These are phyloP conservation scores for Equus przewalskii DNA, from an alignment of 2,113 vertebrate species.

Conservation along the genomic window DNA sequence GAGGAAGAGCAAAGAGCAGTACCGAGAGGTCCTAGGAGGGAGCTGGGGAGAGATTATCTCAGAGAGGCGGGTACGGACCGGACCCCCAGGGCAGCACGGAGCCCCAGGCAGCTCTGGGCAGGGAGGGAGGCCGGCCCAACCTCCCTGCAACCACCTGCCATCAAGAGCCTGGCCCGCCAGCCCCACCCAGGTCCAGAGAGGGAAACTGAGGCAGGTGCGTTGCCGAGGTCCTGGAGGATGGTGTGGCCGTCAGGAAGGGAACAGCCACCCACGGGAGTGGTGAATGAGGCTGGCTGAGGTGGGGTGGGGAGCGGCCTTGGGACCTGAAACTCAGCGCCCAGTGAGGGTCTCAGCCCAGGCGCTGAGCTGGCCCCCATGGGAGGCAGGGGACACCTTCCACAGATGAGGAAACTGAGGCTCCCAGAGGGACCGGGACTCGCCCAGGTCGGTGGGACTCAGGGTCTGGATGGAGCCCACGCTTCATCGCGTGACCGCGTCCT, in stretches of 20 bases:
- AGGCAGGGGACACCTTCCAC: background rate
- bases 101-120: background rate
- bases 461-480: background rate
- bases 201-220: background rate
- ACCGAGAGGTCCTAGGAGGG: background rate
- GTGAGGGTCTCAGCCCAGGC: background rate
- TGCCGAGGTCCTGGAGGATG: background rate
- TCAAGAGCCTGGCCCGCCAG: background rate
- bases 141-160: background rate
- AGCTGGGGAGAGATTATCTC: background rate
- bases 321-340: background rate
- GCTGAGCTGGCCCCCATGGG: rapidly evolving
- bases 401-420: background rate
- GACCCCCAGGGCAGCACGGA: background rate
- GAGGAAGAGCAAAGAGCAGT: background rate
- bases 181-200: background rate
- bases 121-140: background rate
- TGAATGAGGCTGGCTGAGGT: background rate
- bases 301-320: rapidly evolving
- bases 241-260: background rate
- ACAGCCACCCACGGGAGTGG: rapidly evolving
- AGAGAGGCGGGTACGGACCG: rapidly evolving
- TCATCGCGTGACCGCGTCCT: background rate
- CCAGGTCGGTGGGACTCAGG: background rate
- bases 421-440: background rate